Base-by-base conservation (phyloP, 2,797 vertebrate genomes). In the Bovichtus diacanthus region DNA sequence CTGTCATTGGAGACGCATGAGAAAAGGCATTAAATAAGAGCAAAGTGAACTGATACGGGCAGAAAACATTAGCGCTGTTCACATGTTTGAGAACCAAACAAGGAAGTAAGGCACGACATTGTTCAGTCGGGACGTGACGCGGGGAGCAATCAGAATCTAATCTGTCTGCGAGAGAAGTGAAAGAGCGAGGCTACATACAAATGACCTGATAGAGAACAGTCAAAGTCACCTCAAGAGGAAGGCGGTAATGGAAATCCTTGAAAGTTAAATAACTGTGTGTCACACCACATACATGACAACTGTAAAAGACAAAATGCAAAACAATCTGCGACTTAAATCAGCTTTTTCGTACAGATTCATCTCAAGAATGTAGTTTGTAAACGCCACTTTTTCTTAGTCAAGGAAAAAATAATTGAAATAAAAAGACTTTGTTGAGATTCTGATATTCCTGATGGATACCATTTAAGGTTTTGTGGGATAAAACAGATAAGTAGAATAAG, bases 171-270 rank as follows among this genome's bases (percentile, higher is more conserved):
- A 39, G 70, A 66, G 54, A 72, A 51, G 62, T 67, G 69, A 68
- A 70, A 80, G 75, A 65, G 62, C 6, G 27, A 69, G 66, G 66
- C 84, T 58, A 84, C 71, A 77, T 76, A 71, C 71, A 81, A 88
- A 83, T 70, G 67, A 81, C 72, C 83, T 69, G 76, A 82, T 85
- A 72, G 75, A 69, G 78, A 61, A 27, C 56, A 27, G 67, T 82
- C 83, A 88, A 90, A 83, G 85, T 85, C 78, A 87, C 84, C 66
- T 77, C 62, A 76, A 62, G 38, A 51, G 62, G 27, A 55, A 43
- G 23, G 56, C 1, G 5, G 54, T 39, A 38, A 76, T 60, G 46
- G 54, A 63, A 80, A 84, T 19, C 23, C 58, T 55, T 66, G 46
- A 79, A 77, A 39, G 47, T 70, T 72, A 80, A 88, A 66, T 70